These are phyloP conservation scores for Phymorhynchus buccinoides DNA, from an alignment of 1,140 invertebrate genomes.

Conservation along the genomic window DNA sequence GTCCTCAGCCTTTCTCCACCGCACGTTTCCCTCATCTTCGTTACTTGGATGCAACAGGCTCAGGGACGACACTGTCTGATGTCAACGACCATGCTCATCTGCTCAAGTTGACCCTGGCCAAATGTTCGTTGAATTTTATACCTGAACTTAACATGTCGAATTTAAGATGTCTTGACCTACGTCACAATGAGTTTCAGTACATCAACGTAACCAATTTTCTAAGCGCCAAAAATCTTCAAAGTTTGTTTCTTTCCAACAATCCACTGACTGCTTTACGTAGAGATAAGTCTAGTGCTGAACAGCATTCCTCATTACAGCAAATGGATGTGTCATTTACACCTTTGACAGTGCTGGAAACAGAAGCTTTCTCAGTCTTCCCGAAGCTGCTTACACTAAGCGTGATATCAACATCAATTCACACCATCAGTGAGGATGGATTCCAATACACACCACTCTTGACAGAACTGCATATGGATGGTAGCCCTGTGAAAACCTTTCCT, in stretches of 20 bases:
- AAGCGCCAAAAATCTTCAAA: not conserved
- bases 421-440: conserved; percentile 26
- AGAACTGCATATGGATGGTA: no score
- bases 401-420: not conserved
- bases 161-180: not conserved
- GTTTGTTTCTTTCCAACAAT: not conserved
- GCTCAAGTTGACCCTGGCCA: not conserved
- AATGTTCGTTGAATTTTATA: not conserved
- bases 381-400: conserved; percentile 21
- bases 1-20: no score
- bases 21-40: no score
- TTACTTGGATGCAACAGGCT: no score
- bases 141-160: not conserved
- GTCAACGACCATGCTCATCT: not conserved
- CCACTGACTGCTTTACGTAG: not conserved
- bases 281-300: not conserved
- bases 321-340: not conserved
- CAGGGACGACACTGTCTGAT: not conserved
- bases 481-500: no score
- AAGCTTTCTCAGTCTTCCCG: not conserved
- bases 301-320: not conserved
- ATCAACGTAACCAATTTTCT: not conserved
- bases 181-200: not conserved
- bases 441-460: not conserved
- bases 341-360: not conserved